phyloP scores from a whole-genome alignment of 2,888 invertebrate species.

The Sepioteuthis lessoniana region DNA sequence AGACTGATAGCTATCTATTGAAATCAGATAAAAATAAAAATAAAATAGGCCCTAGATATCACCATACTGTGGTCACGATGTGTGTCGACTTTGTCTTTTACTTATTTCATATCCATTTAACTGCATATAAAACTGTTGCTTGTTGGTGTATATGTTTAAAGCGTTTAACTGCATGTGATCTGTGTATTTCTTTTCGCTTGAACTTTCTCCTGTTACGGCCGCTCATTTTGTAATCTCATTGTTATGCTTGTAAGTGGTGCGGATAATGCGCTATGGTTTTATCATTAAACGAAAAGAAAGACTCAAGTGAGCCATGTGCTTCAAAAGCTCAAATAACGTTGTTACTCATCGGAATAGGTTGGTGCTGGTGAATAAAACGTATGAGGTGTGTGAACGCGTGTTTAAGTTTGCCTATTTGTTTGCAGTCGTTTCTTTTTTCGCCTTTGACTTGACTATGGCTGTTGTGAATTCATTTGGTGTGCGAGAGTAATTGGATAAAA shows the following conservation, averaged over 20 bases:
- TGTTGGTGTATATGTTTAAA: constrained; percentile 6
- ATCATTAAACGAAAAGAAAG: constrained; percentile 8
- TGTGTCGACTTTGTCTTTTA: not conserved
- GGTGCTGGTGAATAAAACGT: not conserved
- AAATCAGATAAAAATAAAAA: not conserved
- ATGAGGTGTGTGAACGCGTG: not conserved
- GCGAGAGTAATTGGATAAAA: not conserved
- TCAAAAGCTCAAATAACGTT: constrained; percentile 23
- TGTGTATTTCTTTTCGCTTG: not conserved
- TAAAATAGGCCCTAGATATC: not conserved
- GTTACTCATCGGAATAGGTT: not conserved
- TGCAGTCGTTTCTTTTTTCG: not conserved
- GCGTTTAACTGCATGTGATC: constrained; percentile 33
- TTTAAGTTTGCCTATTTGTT: not conserved
- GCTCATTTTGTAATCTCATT: not conserved
- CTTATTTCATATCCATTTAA: not conserved
- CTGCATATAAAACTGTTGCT: constrained; percentile 1
- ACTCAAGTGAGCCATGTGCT: not conserved
- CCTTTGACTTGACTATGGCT: not conserved
- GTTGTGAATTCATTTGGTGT: not conserved
- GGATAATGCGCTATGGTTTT: not conserved
- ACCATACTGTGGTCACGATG: not conserved
- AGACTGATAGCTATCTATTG: not conserved
- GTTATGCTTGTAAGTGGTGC: not conserved
- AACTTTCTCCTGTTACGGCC: not conserved